Base-by-base conservation (phyloP, 2,113 vertebrate genomes). In the Galbula dea region DNA sequence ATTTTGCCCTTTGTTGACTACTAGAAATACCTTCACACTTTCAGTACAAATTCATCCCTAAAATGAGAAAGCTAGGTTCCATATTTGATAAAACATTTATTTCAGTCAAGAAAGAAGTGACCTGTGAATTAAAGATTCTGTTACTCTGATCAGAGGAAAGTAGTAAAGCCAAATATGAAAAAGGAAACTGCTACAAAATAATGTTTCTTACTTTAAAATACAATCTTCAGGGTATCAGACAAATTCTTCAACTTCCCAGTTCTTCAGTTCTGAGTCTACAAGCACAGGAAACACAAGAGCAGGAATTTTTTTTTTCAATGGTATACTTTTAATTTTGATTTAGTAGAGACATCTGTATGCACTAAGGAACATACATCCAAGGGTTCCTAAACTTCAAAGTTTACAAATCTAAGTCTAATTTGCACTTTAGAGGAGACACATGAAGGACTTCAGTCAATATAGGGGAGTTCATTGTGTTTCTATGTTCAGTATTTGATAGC, bases 371-470 rank as follows among this genome's bases (percentile, higher is more conserved):
- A 27, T 73, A 48, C 43, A 96, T 94, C 59, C 95, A 97, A 97
- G 91, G 79, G 61, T 88, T 94, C 72, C 78, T 75, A 77, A 75
- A 94, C 96, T 97, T 98, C 97, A 97, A 97, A 97, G 95, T 86
- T 81, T 81, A 94, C 61, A 95, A 96, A 97, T 97, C 90, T 94
- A 94, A 97, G 93, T 91, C 91, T 97, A 93, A 97, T 98, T 97
- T 98, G 95, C 97, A 97, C 97, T 98, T 97, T 93, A 98, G 95
- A 97, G 66, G 84, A 97, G 68, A 65, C 89, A 94, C 84, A 91
- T 96, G 96, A 98, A 97, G 97, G 87, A 91, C 85, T 97, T 96
- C 84, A 92, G 95, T 97, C 95, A 97, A 96, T 97, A 96, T 68
- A 90, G 88, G 86, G 57, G 75, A 65, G 58, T 91, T 97, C 66